phyloP scores from a whole-genome alignment of 2,888 invertebrate species.

The Sisyra terminalis region DNA sequence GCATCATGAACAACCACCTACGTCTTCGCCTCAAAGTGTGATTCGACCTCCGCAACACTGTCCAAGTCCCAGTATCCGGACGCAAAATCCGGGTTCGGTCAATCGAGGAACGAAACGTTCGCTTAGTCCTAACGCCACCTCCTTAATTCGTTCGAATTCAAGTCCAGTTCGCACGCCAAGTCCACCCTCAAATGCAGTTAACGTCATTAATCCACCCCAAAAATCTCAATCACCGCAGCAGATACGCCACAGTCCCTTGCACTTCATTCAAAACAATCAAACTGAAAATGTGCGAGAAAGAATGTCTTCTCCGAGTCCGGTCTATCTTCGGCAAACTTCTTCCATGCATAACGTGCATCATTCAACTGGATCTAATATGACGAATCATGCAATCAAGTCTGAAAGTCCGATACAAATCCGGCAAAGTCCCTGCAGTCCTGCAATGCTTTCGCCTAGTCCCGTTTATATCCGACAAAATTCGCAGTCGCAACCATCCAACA shows the following conservation, averaged over 20 bases:
- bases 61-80: conserved; percentile 1
- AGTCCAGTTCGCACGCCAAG: conserved; percentile 26
- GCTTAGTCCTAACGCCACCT: conserved; percentile 21
- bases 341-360: conserved; percentile 1
- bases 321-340: not conserved
- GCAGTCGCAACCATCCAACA: too few relatives aligned
- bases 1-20: conserved; percentile 5
- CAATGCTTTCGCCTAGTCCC: conserved; percentile 7
- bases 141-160: conserved; percentile 20
- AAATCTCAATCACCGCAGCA: conserved; percentile 10
- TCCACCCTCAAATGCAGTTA: conserved; percentile 25
- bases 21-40: conserved; percentile 6
- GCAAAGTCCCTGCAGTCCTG: conserved; percentile 5
- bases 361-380: conserved; percentile 7
- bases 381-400: not conserved
- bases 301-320: not conserved
- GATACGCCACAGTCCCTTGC: not conserved
- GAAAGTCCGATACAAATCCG: not conserved
- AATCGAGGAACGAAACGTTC: conserved; percentile 19
- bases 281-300: too few relatives aligned
- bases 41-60: conserved; percentile 6
- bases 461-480: conserved; percentile 1
- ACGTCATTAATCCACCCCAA: conserved; percentile 7
- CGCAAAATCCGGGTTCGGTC: conserved; percentile 6
- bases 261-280: too few relatives aligned